Conservation (phyloP, 2,888 invertebrate genomes). For the Lasioglossum oenotherae region DNA sequence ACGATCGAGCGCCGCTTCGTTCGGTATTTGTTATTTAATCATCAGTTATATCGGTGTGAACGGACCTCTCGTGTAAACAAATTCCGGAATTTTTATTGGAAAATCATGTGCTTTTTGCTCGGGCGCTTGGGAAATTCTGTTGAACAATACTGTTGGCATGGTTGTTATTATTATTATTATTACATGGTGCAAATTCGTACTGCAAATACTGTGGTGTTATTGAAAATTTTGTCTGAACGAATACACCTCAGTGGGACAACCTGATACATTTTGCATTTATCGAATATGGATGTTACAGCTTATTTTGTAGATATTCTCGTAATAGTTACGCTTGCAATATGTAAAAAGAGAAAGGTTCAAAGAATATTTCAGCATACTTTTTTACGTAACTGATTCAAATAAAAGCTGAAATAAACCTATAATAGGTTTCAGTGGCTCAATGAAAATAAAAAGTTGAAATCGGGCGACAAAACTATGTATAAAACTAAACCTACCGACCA, state of each 20-base stretch:
- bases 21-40: constrained; percentile 18
- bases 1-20: constrained; percentile 38
- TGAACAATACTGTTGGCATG: neutral
- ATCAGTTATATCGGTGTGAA: neutral
- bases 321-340: no score
- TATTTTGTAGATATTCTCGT: no score
- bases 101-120: neutral
- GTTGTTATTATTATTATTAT: neutral
- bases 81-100: neutral
- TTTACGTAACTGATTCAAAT: no score
- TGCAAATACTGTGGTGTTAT: neutral
- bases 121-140: neutral
- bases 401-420: no score
- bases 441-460: no score
- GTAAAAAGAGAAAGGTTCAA: no score
- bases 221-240: neutral
- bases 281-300: no score
- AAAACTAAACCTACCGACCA: no score
- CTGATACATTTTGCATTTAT: neutral
- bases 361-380: no score
- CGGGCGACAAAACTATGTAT: no score
- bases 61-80: neutral
- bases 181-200: neutral
- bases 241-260: neutral
- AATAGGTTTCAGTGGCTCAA: no score